These are phyloP conservation scores for Thalassoma bifasciatum DNA, from an alignment of 2,113 vertebrate species.

Conservation along the genomic window DNA sequence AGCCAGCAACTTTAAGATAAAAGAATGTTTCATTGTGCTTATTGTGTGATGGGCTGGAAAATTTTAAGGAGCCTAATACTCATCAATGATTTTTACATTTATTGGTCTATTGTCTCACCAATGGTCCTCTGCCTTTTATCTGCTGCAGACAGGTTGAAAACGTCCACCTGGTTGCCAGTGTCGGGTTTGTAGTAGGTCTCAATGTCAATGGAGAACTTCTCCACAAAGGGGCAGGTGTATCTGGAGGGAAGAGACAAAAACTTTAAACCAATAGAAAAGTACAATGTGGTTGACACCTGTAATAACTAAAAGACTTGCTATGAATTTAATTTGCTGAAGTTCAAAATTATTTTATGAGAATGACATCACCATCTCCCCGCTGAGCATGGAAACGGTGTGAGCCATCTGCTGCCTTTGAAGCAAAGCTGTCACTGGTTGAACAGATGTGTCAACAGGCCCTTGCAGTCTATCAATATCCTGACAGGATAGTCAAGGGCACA, in stretches of 20 bases:
- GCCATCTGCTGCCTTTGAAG: constrained; percentile 50
- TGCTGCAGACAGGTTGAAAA: constrained; percentile 92
- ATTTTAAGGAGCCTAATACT: neutral
- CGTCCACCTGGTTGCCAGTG: constrained; percentile 90
- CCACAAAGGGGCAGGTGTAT: constrained; percentile 98
- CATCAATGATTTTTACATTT: neutral
- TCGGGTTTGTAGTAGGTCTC: constrained; percentile 97
- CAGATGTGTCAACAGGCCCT: constrained; percentile 65
- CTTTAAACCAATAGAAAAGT: neutral
- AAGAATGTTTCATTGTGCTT: neutral
- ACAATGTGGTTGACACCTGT: constrained; percentile 1
- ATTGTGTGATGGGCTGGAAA: neutral
- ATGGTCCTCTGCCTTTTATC: constrained; percentile 92
- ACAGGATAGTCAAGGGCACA: constrained; percentile 50
- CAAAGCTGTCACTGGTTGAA: constrained; percentile 58
- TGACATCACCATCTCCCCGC: constrained; percentile 17
- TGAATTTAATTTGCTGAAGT: constrained; percentile 8
- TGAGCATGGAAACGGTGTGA: constrained; percentile 37
- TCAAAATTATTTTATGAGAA: constrained; percentile 16
- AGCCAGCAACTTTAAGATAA: neutral
- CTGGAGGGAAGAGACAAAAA: constrained; percentile 74
- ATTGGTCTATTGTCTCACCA: constrained; percentile 79
- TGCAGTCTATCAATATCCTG: constrained; percentile 64
- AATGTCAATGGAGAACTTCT: constrained; percentile 99
- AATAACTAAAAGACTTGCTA: constrained; percentile 21